These are phyloP conservation scores for Riptortus pedestris DNA, from an alignment of 1,140 invertebrate species.

Conservation along the genomic window DNA sequence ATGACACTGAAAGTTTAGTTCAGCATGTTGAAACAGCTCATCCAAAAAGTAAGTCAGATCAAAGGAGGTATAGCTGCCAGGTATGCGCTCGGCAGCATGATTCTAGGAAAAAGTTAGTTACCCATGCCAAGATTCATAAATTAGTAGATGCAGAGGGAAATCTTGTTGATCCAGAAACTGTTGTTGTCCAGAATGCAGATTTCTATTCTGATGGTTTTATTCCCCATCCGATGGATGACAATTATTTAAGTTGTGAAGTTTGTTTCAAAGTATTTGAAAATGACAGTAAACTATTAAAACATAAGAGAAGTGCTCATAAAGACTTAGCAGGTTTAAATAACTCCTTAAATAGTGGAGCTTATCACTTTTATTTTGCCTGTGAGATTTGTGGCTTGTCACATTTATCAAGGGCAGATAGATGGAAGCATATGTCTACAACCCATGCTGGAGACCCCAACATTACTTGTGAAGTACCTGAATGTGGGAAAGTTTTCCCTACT, in stretches of 20 bases:
- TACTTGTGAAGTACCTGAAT: slow-evolving; percentile 39
- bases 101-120: slow-evolving; percentile 45
- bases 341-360: slow-evolving; percentile 28
- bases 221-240: slow-evolving; percentile 32
- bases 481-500: slow-evolving; percentile 44
- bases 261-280: slow-evolving; percentile 42
- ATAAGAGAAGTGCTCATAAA: slow-evolving; percentile 41
- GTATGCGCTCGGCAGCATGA: slow-evolving; percentile 50
- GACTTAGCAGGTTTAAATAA: slow-evolving; percentile 20
- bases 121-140: slow-evolving; percentile 47
- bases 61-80: slow-evolving; percentile 36
- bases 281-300: slow-evolving; percentile 42
- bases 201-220: slow-evolving; percentile 10
- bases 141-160: slow-evolving; percentile 37
- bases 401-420: slow-evolving; percentile 44
- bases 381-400: slow-evolving; percentile 44
- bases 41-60: slow-evolving; percentile 31
- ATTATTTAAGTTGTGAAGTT: slow-evolving; percentile 39
- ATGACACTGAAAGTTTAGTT: slow-evolving; percentile 40
- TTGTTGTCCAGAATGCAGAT: slow-evolving; percentile 29
- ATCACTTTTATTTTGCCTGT: slow-evolving; percentile 43
- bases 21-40: slow-evolving; percentile 44
- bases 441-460: slow-evolving; percentile 39
- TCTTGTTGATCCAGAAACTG: slow-evolving; percentile 40
- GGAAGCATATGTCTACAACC: slow-evolving; percentile 41